These are phyloP conservation scores for Aphaenogaster rudis DNA, from an alignment of 1,140 invertebrate species.

Conservation along the genomic window DNA sequence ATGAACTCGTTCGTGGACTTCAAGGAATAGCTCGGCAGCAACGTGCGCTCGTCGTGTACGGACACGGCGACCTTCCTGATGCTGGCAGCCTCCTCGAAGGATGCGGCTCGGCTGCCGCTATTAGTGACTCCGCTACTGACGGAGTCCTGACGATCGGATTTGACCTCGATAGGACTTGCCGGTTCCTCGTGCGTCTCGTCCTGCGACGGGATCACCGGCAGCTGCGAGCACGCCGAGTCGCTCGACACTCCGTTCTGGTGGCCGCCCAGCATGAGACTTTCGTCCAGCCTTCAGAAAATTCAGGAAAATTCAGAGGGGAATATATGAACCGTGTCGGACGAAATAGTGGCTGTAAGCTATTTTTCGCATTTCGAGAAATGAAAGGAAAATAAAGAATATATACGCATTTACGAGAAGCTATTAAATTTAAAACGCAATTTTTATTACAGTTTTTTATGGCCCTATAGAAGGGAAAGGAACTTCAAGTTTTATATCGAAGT, in stretches of 20 bases:
- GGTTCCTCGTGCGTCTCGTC: slow-evolving; percentile 35
- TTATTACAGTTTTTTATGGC: not conserved
- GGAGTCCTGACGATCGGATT: slow-evolving; percentile 1
- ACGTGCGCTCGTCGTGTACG: slow-evolving; percentile 80
- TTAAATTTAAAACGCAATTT: slow-evolving; percentile 3
- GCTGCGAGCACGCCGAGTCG: not conserved
- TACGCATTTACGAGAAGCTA: not conserved
- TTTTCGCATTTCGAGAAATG: not conserved
- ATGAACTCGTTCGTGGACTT: slow-evolving; percentile 63
- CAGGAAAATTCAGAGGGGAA: not conserved
- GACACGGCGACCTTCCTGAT: slow-evolving; percentile 79
- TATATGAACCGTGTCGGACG: not conserved
- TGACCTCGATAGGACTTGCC: not conserved
- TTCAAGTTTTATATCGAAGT: not conserved
- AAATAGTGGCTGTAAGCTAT: not conserved
- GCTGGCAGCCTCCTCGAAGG: slow-evolving; percentile 16
- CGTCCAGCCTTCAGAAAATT: slow-evolving; percentile 88
- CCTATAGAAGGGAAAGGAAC: not conserved
- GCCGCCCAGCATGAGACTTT: slow-evolving; percentile 83
- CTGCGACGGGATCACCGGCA: slow-evolving; percentile 23
- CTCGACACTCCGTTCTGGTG: slow-evolving; percentile 53
- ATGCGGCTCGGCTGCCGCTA: not conserved
- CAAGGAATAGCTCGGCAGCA: slow-evolving; percentile 73
- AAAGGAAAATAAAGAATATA: not conserved
- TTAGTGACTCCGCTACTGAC: not conserved